Percentiles rank a stretch among this genome's conserved stretches.
Evolutionary conservation across 2,113 vertebrate species (phyloP).

Genomic region (Apus apus): DNA sequence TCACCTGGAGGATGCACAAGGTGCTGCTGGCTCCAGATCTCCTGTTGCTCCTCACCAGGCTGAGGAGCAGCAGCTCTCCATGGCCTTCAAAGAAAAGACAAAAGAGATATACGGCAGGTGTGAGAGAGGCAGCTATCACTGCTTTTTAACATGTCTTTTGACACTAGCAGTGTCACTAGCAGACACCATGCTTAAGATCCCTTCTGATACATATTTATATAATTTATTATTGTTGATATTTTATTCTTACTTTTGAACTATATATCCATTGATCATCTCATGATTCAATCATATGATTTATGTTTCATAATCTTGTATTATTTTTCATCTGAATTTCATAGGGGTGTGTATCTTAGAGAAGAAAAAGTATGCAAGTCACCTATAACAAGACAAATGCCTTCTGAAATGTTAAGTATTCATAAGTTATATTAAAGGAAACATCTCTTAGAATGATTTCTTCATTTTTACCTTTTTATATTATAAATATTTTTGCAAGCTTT

Average conservation of each 20-base stretch:
- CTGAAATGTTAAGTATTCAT: not conserved
- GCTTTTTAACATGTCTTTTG: not conserved
- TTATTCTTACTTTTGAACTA: not conserved
- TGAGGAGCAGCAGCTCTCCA: not conserved
- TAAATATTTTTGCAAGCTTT: not conserved
- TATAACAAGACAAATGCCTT: not conserved
- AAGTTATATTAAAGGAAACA: not conserved
- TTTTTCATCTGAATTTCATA: not conserved
- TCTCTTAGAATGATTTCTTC: not conserved
- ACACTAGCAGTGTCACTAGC: too few relatives aligned
- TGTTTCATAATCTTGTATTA: not conserved
- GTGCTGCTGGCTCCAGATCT: rapidly evolving
- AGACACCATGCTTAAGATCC: not conserved
- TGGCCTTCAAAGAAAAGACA: not conserved
- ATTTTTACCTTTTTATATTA: not conserved
- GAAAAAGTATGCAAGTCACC: not conserved
- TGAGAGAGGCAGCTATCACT: not conserved
- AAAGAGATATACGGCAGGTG: not conserved
- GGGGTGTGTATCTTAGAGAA: not conserved
- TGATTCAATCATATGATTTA: not conserved
- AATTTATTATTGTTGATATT: not conserved
- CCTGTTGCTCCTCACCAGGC: too few relatives aligned
- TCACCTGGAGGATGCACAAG: not conserved
- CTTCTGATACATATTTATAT: not conserved
- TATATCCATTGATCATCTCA: not conserved